phyloP scores from a whole-genome alignment of 1,140 invertebrate genomes.

The Gryon sp. region DNA sequence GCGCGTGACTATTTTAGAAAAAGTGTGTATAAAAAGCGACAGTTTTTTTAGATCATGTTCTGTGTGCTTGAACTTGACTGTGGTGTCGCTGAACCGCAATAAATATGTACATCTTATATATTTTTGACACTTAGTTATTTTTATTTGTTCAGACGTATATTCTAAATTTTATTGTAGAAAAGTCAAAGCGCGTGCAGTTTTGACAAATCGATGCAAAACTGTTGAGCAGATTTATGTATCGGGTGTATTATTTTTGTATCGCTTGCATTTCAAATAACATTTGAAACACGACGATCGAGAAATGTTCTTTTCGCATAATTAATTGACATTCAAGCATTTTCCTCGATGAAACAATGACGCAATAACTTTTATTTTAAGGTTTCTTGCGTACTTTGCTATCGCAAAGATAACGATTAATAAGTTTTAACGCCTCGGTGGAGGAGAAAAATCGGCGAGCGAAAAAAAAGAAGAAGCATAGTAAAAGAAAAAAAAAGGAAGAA shows the following conservation, averaged over 20 bases:
- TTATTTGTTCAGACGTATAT: conserved; percentile 21
- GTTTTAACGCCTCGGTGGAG: conserved; percentile 41
- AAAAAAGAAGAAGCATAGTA: not conserved
- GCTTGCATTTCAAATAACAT: not conserved
- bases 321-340: conserved; percentile 20
- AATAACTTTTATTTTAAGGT: conserved; percentile 33
- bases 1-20: conserved; percentile 33
- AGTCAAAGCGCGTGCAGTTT: not conserved
- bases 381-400: conserved; percentile 15
- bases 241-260: conserved; percentile 19
- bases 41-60: conserved; percentile 9
- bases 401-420: conserved; percentile 48
- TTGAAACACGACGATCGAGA: not conserved
- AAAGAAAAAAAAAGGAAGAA: too few species aligned
- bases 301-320: conserved; percentile 22
- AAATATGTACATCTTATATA: conserved; percentile 31
- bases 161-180: conserved; percentile 27
- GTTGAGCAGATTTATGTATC: conserved; percentile 15
- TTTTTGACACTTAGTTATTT: conserved; percentile 43
- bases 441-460: conserved; percentile 25
- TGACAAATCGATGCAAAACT: conserved; percentile 25
- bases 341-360: conserved; percentile 32
- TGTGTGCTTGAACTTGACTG: conserved; percentile 11
- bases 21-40: conserved; percentile 1
- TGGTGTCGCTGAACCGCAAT: conserved; percentile 32